These are phyloP conservation scores for Formicarius rufipectus DNA, from an alignment of 2,113 vertebrate species.

Conservation along the genomic window DNA sequence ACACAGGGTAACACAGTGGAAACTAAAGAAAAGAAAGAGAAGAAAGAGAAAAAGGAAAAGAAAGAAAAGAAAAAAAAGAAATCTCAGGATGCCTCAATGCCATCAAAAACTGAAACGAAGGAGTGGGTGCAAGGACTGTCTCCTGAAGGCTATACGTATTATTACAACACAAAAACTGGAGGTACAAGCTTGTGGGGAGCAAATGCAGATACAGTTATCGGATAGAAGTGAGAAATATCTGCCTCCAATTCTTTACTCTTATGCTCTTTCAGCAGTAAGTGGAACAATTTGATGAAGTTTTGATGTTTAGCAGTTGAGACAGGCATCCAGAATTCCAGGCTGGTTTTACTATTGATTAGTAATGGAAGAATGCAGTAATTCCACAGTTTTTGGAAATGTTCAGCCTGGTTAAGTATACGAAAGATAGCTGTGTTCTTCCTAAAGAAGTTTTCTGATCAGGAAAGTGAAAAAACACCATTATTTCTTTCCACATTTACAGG, in stretches of 20 bases:
- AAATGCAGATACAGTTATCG: neutral
- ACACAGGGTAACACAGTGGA: slow-evolving; percentile 23
- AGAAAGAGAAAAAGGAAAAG: slow-evolving; percentile 65
- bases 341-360: neutral
- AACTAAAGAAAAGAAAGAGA: slow-evolving; percentile 51
- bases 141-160: slow-evolving; percentile 78
- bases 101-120: neutral
- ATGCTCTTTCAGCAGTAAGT: neutral
- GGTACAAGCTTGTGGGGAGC: slow-evolving; percentile 59
- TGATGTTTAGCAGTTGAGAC: neutral
- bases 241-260: neutral
- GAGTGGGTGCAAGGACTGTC: slow-evolving; percentile 78
- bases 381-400: neutral
- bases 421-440: neutral
- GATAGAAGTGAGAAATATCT: neutral
- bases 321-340: neutral
- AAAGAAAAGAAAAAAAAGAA: slow-evolving; percentile 72
- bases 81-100: slow-evolving; percentile 1
- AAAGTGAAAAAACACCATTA: neutral
- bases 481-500: neutral
- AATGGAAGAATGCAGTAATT: neutral
- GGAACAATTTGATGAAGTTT: neutral
- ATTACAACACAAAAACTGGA: slow-evolving; percentile 79
- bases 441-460: neutral
- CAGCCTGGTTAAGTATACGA: neutral